Conservation (phyloP, 2,797 vertebrate genomes). For the Neomorphus geoffroyi region DNA sequence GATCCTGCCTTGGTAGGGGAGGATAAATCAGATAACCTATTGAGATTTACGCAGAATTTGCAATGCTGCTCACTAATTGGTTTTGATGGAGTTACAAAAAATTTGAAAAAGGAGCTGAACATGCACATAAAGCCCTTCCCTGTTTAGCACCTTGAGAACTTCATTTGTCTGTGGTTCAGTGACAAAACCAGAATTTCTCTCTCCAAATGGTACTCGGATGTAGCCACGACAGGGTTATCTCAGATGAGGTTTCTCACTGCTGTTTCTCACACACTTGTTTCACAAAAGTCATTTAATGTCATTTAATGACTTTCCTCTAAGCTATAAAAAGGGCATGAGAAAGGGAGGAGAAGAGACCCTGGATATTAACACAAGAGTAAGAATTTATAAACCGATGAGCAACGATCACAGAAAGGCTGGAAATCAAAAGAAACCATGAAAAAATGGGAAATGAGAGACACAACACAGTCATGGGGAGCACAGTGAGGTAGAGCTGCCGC, state of each 20-base stretch:
- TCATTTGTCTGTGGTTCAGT: not conserved
- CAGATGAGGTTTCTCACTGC: not conserved
- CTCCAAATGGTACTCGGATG: not conserved
- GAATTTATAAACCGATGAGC: not conserved
- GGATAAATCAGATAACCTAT: not conserved
- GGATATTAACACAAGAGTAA: not conserved
- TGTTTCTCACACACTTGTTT: not conserved
- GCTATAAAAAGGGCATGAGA: not conserved
- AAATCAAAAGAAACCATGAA: not conserved
- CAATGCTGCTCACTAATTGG: not conserved
- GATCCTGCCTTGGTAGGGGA: not conserved
- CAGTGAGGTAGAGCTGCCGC: not conserved
- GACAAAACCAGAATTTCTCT: not conserved
- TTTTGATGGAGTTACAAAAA: not conserved
- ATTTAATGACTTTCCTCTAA: not conserved
- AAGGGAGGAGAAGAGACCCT: not conserved
- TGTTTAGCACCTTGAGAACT: not conserved
- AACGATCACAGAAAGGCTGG: not conserved
- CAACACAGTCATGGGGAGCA: rapidly evolving
- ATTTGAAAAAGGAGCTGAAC: not conserved
- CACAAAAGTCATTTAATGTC: not conserved
- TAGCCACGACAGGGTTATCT: rapidly evolving
- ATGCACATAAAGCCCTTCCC: not conserved
- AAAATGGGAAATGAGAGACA: not conserved
- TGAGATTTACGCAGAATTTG: not conserved